Evolutionary conservation across 2,797 vertebrate genomes (phyloP).

Genomic region (Echiichthys vipera): DNA sequence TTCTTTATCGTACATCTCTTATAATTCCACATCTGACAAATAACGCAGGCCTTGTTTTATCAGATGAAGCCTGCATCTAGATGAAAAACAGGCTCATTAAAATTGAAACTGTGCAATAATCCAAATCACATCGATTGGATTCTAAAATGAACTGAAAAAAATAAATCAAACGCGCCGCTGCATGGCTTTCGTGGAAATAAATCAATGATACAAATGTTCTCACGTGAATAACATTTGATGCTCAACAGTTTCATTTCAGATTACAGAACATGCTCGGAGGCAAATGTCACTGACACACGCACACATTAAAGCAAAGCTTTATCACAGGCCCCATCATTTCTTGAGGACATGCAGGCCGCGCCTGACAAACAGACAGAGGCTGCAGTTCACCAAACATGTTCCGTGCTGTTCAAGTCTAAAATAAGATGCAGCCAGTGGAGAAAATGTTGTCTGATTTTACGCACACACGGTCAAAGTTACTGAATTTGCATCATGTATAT

Average conservation of each 20-base stretch:
- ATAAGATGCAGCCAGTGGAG: background rate
- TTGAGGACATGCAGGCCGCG: background rate
- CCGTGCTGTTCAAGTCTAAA: background rate
- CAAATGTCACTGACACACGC: background rate
- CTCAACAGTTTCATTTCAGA: background rate
- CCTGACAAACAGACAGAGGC: background rate
- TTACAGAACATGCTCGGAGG: conserved; percentile 22
- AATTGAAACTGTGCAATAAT: too few relatives aligned
- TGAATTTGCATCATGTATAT: background rate
- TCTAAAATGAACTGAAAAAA: background rate
- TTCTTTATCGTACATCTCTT: background rate
- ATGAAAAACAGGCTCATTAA: background rate
- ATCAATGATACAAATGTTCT: conserved; percentile 6
- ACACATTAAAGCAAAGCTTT: too few relatives aligned
- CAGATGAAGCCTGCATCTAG: background rate
- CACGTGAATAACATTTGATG: background rate
- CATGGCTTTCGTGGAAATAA: background rate
- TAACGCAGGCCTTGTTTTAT: background rate
- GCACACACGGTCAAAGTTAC: background rate
- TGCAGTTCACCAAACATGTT: background rate
- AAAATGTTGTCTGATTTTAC: background rate
- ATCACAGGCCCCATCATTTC: background rate
- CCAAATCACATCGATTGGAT: background rate
- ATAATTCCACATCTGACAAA: background rate
- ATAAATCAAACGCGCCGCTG: background rate